Evolutionary conservation across 2,888 invertebrate species (phyloP).

Genomic region (Sisyra nigra): DNA sequence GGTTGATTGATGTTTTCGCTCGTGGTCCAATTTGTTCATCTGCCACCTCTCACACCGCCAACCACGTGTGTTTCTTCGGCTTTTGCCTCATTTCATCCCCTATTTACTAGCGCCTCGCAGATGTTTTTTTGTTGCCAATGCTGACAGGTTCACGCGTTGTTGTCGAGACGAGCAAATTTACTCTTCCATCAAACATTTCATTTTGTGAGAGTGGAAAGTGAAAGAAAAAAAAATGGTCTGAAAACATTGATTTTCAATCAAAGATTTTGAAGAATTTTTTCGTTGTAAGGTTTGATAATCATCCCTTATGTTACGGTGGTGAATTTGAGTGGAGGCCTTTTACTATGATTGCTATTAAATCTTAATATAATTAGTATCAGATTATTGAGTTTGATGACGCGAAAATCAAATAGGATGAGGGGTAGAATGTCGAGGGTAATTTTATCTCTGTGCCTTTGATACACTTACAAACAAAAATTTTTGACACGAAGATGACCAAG

Average conservation of each 20-base stretch:
- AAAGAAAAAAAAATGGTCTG: background rate
- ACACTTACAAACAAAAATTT: too few relatives aligned
- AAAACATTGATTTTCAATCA: constrained; percentile 7
- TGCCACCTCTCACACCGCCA: background rate
- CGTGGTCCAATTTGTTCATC: background rate
- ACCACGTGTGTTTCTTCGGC: background rate
- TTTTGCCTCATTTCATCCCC: background rate
- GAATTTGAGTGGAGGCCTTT: background rate
- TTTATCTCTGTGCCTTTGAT: too few relatives aligned
- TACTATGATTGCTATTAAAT: constrained; percentile 26
- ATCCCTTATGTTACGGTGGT: background rate
- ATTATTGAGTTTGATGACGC: too few relatives aligned
- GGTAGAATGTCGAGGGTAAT: too few relatives aligned
- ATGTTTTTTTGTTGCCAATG: background rate
- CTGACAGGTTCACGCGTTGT: constrained; percentile 1
- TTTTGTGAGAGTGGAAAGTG: too few relatives aligned
- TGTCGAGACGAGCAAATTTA: background rate
- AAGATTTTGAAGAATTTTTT: too few relatives aligned
- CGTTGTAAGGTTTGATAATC: too few relatives aligned
- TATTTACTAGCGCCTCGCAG: background rate
- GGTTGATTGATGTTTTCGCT: background rate
- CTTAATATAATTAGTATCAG: constrained; percentile 28
- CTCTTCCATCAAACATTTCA: too few relatives aligned
- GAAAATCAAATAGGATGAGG: too few relatives aligned
- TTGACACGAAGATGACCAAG: too few relatives aligned